phyloP scores from a whole-genome alignment of 2,797 vertebrate species.

The Tapera naevia region DNA sequence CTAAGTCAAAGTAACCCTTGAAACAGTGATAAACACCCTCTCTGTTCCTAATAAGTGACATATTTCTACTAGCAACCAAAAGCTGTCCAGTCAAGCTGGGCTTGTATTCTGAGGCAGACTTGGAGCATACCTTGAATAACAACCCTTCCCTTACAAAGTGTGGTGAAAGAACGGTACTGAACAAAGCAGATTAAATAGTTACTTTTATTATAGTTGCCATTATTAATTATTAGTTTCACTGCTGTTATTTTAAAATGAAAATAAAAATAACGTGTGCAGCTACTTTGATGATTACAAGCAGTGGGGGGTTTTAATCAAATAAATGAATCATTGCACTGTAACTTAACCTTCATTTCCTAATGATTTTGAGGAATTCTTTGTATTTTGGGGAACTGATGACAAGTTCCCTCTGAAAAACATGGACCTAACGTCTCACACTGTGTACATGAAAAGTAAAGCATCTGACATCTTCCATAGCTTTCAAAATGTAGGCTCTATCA shows the following conservation, averaged over 20 bases:
- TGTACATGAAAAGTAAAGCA: neutral
- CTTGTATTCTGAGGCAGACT: slow-evolving; percentile 10
- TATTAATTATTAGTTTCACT: neutral
- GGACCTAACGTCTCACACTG: neutral
- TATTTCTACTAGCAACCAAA: slow-evolving; percentile 57
- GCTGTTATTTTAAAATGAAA: neutral
- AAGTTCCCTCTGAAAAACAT: neutral
- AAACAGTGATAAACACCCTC: slow-evolving; percentile 59
- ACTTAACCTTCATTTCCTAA: neutral
- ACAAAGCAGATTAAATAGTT: neutral
- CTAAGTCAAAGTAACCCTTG: slow-evolving; percentile 34
- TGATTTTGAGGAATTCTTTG: neutral
- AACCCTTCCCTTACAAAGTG: slow-evolving; percentile 18
- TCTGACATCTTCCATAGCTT: neutral
- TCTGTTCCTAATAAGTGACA: slow-evolving; percentile 61
- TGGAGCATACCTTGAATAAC: slow-evolving; percentile 5
- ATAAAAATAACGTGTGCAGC: neutral
- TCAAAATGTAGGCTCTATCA: neutral
- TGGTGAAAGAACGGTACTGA: neutral
- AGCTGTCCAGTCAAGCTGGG: slow-evolving; percentile 27
- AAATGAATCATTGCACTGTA: neutral
- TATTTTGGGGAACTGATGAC: neutral
- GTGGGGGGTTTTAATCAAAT: neutral
- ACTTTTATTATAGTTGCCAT: neutral
- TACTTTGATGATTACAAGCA: neutral